Evolutionary conservation across 2,113 vertebrate species (phyloP).

Genomic region (Ptychochromis oligacanthus): DNA sequence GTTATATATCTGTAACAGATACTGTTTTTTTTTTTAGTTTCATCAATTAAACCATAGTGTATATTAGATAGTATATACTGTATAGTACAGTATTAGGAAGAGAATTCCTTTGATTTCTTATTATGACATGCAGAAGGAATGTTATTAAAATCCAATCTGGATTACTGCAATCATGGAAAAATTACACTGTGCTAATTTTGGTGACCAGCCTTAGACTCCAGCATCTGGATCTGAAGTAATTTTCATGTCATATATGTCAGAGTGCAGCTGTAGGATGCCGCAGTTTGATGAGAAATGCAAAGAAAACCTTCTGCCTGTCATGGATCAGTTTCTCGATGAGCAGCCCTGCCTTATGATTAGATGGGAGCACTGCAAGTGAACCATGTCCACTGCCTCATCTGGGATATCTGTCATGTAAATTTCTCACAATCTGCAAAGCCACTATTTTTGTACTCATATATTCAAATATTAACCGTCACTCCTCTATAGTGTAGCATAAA

Average conservation of each 20-base stretch:
- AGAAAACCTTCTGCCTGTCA: not conserved
- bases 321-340: not conserved
- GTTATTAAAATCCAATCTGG: not conserved
- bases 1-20: not conserved
- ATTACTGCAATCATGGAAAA: not conserved
- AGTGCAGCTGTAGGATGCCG: not conserved
- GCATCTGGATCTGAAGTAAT: not conserved
- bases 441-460: not conserved
- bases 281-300: not conserved
- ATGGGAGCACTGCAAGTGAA: not conserved
- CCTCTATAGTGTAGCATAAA: accelerated
- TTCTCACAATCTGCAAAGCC: not conserved
- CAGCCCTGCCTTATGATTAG: not conserved
- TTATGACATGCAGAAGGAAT: not conserved
- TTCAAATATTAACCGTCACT: not conserved
- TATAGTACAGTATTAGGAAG: not conserved
- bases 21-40: accelerated
- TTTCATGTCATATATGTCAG: not conserved
- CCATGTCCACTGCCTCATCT: not conserved
- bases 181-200: not conserved
- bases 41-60: not conserved
- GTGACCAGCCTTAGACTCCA: not conserved
- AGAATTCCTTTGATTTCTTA: not conserved
- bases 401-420: not conserved
- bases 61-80: not conserved